Evolutionary conservation across 2,797 vertebrate genomes (phyloP), one percentile per base, ranked within the genome.

Genomic region (Sebastes matsubarae): DNA sequence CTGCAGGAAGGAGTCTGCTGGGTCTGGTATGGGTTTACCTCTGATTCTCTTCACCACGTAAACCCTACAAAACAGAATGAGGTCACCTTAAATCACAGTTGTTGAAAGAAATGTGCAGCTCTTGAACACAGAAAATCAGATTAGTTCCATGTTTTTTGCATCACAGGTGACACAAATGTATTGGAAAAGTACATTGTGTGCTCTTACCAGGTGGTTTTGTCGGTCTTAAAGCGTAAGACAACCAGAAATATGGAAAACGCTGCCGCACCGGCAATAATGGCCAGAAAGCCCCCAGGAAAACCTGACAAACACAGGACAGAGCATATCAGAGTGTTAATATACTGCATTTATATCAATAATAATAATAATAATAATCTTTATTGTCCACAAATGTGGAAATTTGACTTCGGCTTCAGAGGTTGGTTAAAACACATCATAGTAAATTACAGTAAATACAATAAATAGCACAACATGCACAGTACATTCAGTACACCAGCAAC

Each of bases 201-300:
- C 24, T 4, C 90, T 89, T 55, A 93, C 93, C 90, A 92, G 65
- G n/a, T 72, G 32, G 22, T 57, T 85, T 70, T 88, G 54, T 88
- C 4, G 0, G 9, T 61, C 65, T n/a, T 88, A 2, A 76, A 16
- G 25, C 50, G 1, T 1, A 88, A 2, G n/a, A 86, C 2, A 8
- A 20, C 25, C 32, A 91, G 27, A 11, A 54, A 12, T n/a, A 89
- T 4, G 20, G 32, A 24, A 1, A 82, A 0, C 0, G 3, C 5
- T 1, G 7, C 16, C 0, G 14, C 36, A 0, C n/a, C 65, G 0
- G 11, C 25, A 7, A 67, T 0, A 1, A 10, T 4, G 11, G 32
- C 42, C 34, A 55, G 2, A 22, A 34, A 0, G 0, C 12, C 1
- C 8, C 2, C 1, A 4, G 7, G 0, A 16, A 13, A 1, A 52